Conservation (phyloP, 2,113 vertebrate genomes). For the Hepsetus odoe region DNA sequence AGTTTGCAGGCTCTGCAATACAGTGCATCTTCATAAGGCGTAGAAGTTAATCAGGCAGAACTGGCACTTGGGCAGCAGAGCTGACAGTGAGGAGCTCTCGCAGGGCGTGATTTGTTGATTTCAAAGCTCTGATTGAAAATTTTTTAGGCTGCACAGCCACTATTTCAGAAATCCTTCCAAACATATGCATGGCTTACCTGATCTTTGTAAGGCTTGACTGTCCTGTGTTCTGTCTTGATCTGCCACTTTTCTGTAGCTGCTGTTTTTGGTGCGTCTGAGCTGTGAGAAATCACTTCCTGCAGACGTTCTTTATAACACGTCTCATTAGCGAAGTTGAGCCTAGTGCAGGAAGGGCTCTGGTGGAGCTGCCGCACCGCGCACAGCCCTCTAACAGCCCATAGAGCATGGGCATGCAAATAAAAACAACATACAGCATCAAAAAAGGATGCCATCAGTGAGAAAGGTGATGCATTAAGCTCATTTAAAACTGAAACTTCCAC, state of each 20-base stretch:
- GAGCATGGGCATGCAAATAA: background rate
- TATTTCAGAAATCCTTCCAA: background rate
- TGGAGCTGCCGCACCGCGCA: background rate
- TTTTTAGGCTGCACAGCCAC: background rate
- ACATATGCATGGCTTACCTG: slow-evolving; percentile 24
- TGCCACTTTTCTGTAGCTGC: background rate
- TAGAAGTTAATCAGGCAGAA: background rate
- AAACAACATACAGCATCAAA: background rate
- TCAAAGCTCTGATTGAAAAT: slow-evolving; percentile 24
- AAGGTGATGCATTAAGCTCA: too few species aligned
- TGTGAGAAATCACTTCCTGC: slow-evolving; percentile 84
- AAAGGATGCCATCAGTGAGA: too few species aligned
- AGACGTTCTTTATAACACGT: slow-evolving; percentile 73
- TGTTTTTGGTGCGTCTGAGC: slow-evolving; percentile 20
- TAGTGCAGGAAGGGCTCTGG: background rate
- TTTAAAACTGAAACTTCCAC: too few species aligned
- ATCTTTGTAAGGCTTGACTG: background rate
- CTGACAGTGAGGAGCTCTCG: background rate
- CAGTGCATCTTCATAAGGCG: too few species aligned
- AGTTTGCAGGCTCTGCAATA: too few species aligned
- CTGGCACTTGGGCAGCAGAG: background rate
- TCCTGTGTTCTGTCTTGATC: background rate
- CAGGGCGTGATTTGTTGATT: slow-evolving; percentile 11
- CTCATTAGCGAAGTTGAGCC: slow-evolving; percentile 39
- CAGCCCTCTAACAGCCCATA: background rate